Evolutionary conservation across 2,888 invertebrate genomes (phyloP).

Genomic region (Unio pictorum): DNA sequence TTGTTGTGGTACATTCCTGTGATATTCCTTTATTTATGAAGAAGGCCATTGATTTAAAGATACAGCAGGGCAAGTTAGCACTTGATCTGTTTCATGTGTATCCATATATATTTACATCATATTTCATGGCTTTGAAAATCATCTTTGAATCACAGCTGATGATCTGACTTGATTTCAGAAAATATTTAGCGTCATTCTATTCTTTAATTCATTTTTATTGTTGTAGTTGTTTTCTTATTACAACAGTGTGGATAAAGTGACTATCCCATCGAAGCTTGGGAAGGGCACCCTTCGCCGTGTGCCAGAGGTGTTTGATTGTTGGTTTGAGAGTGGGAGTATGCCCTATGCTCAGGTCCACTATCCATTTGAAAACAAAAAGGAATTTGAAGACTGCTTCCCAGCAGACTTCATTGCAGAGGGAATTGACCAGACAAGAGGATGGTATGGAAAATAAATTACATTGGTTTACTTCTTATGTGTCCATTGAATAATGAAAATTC

Average conservation of each 20-base stretch:
- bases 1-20: too few relatives aligned
- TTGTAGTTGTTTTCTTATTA: too few relatives aligned
- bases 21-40: too few relatives aligned
- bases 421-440: conserved; percentile 97
- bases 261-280: conserved; percentile 91
- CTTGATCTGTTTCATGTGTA: too few relatives aligned
- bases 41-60: too few relatives aligned
- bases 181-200: too few relatives aligned
- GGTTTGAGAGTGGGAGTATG: conserved; percentile 99
- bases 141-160: too few relatives aligned
- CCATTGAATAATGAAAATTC: not conserved
- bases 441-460: conserved; percentile 74
- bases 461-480: not conserved
- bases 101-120: too few relatives aligned
- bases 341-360: conserved; percentile 86
- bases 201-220: too few relatives aligned
- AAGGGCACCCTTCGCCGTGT: conserved; percentile 88
- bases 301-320: conserved; percentile 98
- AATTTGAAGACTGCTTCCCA: conserved; percentile 81
- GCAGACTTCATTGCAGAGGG: conserved; percentile 99
- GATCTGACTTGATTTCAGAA: too few relatives aligned
- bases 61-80: too few relatives aligned
- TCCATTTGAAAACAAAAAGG: conserved; percentile 91
- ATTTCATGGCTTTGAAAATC: too few relatives aligned
- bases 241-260: conserved; percentile 86